Conservation (phyloP, 2,113 vertebrate genomes). For the Beaufortia kweichowensis region DNA sequence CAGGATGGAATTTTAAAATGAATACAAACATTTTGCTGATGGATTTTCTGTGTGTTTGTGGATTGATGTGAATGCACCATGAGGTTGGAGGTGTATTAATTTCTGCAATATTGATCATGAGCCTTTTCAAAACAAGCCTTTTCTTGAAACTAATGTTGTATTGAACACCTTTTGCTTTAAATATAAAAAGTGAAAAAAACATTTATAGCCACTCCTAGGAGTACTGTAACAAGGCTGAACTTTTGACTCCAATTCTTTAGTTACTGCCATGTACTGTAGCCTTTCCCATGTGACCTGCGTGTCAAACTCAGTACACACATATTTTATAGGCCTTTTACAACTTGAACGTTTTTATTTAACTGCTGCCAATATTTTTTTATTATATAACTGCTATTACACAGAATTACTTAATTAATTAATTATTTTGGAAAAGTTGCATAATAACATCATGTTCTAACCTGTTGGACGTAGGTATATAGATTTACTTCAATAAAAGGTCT, state of each 20-base stretch:
- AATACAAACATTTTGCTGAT: neutral
- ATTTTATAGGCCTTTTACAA: too few relatives aligned
- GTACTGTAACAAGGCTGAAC: neutral
- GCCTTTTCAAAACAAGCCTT: too few relatives aligned
- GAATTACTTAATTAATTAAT: neutral
- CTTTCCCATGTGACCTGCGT: neutral
- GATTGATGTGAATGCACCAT: neutral
- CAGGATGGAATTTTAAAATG: neutral
- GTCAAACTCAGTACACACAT: too few relatives aligned
- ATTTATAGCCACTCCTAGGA: neutral
- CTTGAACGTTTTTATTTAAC: neutral
- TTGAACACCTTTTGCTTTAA: too few relatives aligned
- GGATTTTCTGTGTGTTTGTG: neutral
- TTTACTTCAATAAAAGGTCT: neutral
- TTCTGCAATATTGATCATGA: too few relatives aligned
- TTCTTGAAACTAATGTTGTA: too few relatives aligned
- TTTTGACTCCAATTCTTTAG: conserved; percentile 19
- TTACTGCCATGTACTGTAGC: neutral
- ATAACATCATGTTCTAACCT: neutral
- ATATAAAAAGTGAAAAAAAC: too few relatives aligned
- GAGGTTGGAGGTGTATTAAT: neutral
- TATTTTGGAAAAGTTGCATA: neutral
- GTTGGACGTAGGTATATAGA: neutral
- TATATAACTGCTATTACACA: neutral
- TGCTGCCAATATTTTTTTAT: neutral